Base-by-base conservation (phyloP, 2,888 invertebrate species). In the Drosophila austrosaltans region DNA sequence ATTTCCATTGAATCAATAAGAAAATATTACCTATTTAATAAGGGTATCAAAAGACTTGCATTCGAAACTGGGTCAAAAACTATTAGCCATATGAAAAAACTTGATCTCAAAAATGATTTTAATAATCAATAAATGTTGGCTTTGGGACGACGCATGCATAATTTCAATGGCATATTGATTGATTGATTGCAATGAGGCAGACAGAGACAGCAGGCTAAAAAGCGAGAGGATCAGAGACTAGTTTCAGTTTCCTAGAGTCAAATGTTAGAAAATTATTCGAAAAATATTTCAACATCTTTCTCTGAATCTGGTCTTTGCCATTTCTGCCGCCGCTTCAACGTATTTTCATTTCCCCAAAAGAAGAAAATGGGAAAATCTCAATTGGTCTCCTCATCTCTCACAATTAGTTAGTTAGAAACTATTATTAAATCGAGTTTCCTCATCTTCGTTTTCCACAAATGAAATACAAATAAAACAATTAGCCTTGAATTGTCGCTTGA, bases 161-260 rank as follows among this genome's bases (percentile, higher is more conserved):
- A 63, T 77, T 79, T 82, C 82, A 87, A 85, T 85, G 78, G 83
- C 76, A 63, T 56, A 61, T 68, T 79, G 79, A 79, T 68, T 59
- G 62, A 72, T 65, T 71, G 84, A 82, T 72, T 71, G 69, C 36
- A 36, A 16, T 16, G 16, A 16, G 69, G 63, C 28, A 60, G 65
- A 71, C 62, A 66, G 75, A 75, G 44, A 48, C 7, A 48, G 22
- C 22, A 3, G 7, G 20, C 20, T 2, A 48, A 4, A 22, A 12
- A 48, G 22, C 22, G 22, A 48, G 48, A 16, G 48, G 48, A 48
- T 7, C 7, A 1, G 10, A 12, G 48, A 48, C 48, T 25, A 4
- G 48, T 48, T 48, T 48, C 10, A 48, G 25, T 12, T 48, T 25
- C 36, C 36, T 36, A 12, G 22, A 48, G 16, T 22, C 12, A 48